phyloP scores from a whole-genome alignment of 1,140 invertebrate species.

The Melipona quadrifasciata region DNA sequence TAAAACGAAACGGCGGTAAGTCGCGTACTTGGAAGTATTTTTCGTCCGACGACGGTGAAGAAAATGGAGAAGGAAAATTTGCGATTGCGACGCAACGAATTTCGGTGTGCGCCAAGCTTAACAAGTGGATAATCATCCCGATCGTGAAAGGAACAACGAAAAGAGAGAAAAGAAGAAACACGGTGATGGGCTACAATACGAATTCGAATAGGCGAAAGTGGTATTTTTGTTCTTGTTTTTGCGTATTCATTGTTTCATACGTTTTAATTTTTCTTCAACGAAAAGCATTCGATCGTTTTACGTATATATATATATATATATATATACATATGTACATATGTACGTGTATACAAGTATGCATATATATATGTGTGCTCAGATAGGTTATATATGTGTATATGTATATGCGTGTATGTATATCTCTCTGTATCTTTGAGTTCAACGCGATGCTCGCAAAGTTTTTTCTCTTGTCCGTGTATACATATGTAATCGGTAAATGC shows the following conservation, averaged over 20 bases:
- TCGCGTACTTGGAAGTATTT: background rate
- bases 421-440: constrained; percentile 49
- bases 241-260: constrained; percentile 63
- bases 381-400: too few species aligned
- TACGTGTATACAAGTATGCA: too few species aligned
- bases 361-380: too few species aligned
- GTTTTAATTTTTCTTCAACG: constrained; percentile 59
- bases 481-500: background rate
- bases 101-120: background rate
- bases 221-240: constrained; percentile 67
- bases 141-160: constrained; percentile 45
- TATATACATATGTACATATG: too few species aligned
- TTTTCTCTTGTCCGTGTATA: constrained; percentile 41
- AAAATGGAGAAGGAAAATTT: background rate
- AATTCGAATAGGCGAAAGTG: constrained; percentile 50
- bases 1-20: background rate
- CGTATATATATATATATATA: background rate
- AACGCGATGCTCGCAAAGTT: constrained; percentile 27
- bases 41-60: background rate
- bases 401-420: too few species aligned
- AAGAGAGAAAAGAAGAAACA: constrained; percentile 52
- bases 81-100: constrained; percentile 8
- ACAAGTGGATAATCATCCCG: background rate
- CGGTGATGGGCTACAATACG: constrained; percentile 47
- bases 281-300: constrained; percentile 54